These are phyloP conservation scores for Peucedramus taeniatus DNA, from an alignment of 2,113 vertebrate genomes.

Conservation along the genomic window DNA sequence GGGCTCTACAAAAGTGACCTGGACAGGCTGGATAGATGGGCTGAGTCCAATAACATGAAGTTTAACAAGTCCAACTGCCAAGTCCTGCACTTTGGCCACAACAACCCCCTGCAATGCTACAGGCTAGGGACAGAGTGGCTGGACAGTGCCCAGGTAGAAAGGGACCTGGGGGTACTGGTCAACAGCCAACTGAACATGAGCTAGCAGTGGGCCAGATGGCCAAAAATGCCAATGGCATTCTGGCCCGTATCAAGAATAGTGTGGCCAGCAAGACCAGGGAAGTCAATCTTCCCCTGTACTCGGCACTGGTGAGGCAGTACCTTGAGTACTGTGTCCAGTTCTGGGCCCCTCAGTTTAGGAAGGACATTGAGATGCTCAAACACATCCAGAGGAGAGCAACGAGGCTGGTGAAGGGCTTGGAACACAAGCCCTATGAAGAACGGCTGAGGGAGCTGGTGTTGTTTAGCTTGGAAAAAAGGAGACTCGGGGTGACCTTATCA, in stretches of 20 bases:
- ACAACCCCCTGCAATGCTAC: too few relatives aligned
- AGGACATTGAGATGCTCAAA: not conserved
- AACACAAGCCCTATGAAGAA: too few relatives aligned
- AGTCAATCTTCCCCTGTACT: not conserved
- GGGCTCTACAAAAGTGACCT: not conserved
- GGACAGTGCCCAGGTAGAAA: not conserved
- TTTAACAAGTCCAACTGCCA: not conserved
- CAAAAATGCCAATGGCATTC: not conserved
- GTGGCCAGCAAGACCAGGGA: not conserved
- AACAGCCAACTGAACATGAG: not conserved
- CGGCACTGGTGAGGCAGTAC: not conserved
- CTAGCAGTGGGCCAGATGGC: not conserved
- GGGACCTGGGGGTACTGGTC: not conserved
- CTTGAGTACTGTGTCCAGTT: not conserved
- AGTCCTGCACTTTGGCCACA: not conserved
- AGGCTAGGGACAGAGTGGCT: not conserved
- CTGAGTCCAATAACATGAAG: not conserved
- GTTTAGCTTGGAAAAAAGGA: too few relatives aligned
- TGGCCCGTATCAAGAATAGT: too few relatives aligned
- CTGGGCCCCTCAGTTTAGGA: not conserved
- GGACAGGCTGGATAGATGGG: not conserved
- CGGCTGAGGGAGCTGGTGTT: too few relatives aligned
- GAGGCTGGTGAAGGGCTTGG: too few relatives aligned
- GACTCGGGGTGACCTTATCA: too few relatives aligned
- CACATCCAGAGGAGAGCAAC: too few relatives aligned